A percentile compares a stretch with the other conserved stretches of the same genome.
These are phyloP conservation scores for Venturia canescens DNA, from an alignment of 1,140 invertebrate species.

Conservation along the genomic window DNA sequence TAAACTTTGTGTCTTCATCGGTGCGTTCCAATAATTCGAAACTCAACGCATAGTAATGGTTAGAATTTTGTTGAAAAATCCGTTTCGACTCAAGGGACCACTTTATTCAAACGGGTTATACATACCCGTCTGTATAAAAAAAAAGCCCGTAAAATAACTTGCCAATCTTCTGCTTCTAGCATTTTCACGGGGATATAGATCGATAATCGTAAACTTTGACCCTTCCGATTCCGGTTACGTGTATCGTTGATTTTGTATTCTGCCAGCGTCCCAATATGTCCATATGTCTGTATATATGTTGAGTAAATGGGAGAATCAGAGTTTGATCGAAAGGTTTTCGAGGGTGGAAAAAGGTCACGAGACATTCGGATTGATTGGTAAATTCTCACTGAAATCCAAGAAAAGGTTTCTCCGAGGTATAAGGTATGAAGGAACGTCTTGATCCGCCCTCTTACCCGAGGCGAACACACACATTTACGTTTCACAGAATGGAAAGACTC, in stretches of 20 bases:
- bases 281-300: background rate
- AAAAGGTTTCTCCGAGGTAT: background rate
- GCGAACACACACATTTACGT: background rate
- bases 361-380: conserved; percentile 12
- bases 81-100: too few relatives aligned
- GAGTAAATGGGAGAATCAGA: background rate
- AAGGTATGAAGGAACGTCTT: background rate
- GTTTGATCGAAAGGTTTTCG: conserved; percentile 19
- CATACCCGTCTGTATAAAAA: too few relatives aligned
- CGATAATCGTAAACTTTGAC: conserved; percentile 13
- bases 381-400: background rate
- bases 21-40: too few relatives aligned
- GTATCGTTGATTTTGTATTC: conserved; percentile 3
- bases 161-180: background rate
- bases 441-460: background rate
- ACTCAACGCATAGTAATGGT: too few relatives aligned
- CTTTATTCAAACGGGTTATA: too few relatives aligned
- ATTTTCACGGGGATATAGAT: background rate
- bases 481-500: background rate
- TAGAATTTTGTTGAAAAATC: too few relatives aligned
- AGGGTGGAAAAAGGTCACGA: background rate
- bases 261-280: background rate
- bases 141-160: background rate
- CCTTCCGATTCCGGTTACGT: background rate
- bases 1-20: too few relatives aligned